These are phyloP conservation scores for Drosophila suboccidentalis DNA, from an alignment of 2,888 invertebrate species.

Conservation along the genomic window DNA sequence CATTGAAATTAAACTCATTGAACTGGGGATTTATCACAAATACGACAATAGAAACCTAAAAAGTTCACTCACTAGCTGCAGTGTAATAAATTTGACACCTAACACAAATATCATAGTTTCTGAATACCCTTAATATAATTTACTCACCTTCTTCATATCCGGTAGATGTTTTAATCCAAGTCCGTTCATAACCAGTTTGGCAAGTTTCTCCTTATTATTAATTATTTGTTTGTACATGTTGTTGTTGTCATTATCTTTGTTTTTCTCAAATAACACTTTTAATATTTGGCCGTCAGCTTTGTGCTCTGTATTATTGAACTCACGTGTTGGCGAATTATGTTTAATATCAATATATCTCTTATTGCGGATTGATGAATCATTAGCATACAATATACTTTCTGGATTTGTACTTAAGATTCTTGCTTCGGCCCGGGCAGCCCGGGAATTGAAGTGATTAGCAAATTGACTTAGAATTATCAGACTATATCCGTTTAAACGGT, in stretches of 20 bases:
- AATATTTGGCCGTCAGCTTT: slow-evolving; percentile 25
- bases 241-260: slow-evolving; percentile 7
- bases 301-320: slow-evolving; percentile 4
- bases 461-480: slow-evolving; percentile 66
- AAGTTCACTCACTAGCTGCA: too few species aligned
- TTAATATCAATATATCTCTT: slow-evolving; percentile 27
- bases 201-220: slow-evolving; percentile 68
- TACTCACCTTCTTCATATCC: slow-evolving; percentile 80
- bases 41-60: too few species aligned
- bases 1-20: too few species aligned
- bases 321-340: slow-evolving; percentile 3
- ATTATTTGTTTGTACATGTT: slow-evolving; percentile 15
- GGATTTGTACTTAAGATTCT: slow-evolving; percentile 1
- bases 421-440: neutral
- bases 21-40: too few species aligned
- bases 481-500: slow-evolving; percentile 53
- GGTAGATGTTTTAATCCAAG: slow-evolving; percentile 79
- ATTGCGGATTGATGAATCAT: slow-evolving; percentile 10
- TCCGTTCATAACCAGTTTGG: slow-evolving; percentile 80
- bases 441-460: neutral
- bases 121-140: too few species aligned
- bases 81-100: too few species aligned
- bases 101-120: too few species aligned
- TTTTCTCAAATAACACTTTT: neutral
- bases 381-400: slow-evolving; percentile 6